Evolutionary conservation across 2,888 invertebrate species (phyloP).

Genomic region (Agrochola lota): DNA sequence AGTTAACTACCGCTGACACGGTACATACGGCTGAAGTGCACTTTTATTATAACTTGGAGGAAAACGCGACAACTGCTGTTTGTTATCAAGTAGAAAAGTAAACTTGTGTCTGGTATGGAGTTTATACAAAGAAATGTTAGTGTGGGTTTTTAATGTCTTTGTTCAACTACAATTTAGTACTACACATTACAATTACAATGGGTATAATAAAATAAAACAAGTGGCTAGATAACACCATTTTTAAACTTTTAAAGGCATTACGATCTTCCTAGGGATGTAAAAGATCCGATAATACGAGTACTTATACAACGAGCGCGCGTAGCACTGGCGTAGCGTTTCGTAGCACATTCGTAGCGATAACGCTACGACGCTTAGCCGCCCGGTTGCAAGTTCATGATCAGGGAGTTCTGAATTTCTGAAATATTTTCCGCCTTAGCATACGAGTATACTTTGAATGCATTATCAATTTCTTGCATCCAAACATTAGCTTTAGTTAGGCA

Average conservation of each 20-base stretch:
- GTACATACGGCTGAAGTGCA: slow-evolving; percentile 11
- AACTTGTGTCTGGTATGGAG: neutral
- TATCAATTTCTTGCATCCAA: neutral
- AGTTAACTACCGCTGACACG: slow-evolving; percentile 42
- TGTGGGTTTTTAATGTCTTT: neutral
- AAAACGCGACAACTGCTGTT: slow-evolving; percentile 16
- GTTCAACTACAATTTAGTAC: neutral
- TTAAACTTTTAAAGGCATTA: neutral
- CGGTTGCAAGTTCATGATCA: neutral
- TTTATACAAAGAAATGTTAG: neutral
- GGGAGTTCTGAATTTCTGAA: neutral
- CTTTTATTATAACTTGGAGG: slow-evolving; percentile 51
- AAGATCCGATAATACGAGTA: neutral
- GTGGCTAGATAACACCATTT: neutral
- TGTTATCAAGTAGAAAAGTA: slow-evolving; percentile 12
- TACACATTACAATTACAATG: neutral
- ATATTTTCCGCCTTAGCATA: neutral
- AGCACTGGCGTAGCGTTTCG: slow-evolving; percentile 33
- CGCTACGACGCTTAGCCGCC: slow-evolving; percentile 10
- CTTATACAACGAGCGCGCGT: neutral
- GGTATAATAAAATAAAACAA: too few species aligned
- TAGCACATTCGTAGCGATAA: slow-evolving; percentile 39
- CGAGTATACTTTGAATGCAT: neutral
- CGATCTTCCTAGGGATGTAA: neutral
- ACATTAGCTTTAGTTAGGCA: neutral